Conservation (phyloP, 2,888 invertebrate genomes). For the Vandiemenella viatica region DNA sequence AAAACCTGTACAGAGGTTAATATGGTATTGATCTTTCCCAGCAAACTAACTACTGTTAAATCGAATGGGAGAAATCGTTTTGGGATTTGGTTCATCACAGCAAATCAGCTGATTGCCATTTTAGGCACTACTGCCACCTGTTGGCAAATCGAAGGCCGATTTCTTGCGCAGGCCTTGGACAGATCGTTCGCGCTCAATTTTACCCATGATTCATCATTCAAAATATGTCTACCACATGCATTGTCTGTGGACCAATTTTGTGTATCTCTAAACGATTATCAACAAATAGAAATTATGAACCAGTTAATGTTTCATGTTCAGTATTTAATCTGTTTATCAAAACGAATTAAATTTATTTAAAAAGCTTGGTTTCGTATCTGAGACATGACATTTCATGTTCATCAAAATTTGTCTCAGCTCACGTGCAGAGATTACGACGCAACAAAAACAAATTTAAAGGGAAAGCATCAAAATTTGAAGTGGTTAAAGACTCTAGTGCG, state of each 20-base stretch:
- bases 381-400: background rate
- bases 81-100: too few species aligned
- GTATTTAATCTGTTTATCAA: background rate
- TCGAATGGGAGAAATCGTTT: too few species aligned
- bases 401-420: slow-evolving; percentile 2
- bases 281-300: background rate
- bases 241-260: slow-evolving; percentile 10
- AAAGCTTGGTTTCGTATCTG: background rate
- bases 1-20: too few species aligned
- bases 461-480: slow-evolving; percentile 4
- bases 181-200: slow-evolving; percentile 14
- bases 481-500: background rate
- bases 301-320: background rate
- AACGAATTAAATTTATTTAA: background rate
- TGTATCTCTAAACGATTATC: slow-evolving; percentile 7
- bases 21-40: too few species aligned
- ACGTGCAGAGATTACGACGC: slow-evolving; percentile 9
- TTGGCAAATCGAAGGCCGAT: slow-evolving; percentile 4
- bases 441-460: slow-evolving; percentile 11
- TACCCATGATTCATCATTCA: slow-evolving; percentile 15
- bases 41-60: too few species aligned
- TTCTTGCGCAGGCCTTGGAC: slow-evolving; percentile 7
- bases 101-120: background rate
- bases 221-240: slow-evolving; percentile 13
- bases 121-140: slow-evolving; percentile 1